Evolutionary conservation across 2,113 vertebrate species (phyloP), one percentile per base, ranked within the genome.

Genomic region (Cardinalis cardinalis): DNA sequence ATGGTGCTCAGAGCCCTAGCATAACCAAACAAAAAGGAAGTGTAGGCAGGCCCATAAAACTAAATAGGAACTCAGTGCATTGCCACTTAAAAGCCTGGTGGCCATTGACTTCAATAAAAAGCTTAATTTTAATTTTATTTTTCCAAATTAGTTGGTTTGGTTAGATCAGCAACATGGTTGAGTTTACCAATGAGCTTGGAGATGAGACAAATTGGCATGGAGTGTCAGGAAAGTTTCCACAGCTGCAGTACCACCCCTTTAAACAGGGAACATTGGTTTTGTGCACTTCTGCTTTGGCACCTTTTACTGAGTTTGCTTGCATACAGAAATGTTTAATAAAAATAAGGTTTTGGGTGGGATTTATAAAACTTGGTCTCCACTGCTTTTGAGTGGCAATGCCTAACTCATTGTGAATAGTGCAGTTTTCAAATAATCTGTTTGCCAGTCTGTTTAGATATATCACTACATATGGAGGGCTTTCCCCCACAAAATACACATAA

Each of bases 1-100:
- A 87, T 28, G 71, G 87, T 34, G 25, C 84, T 96, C 85, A 96
- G 91, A 96, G 92, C 41, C 81, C 75, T 80, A 95, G 84, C 77
- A 95, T 76, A 93, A 91, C 64, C 92, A 96, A 95, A 95, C 93
- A 75, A 78, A 95, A 94, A 95, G 87, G 92, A 97, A 96, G 94
- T 71, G 77, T 20, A 96, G 83, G 79, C 90, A 95, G 87, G 75
- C 41, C 89, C 86, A 94, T 96, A 96, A 97, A 97, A 96, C 91
- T 93, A 94, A 97, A 96, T 40, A 51, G 43, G 48, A 89, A 68
- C 48, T 85, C 29, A 7, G 10, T 51, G 78, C 89, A 94, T 88
- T 69, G 64, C 68, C n/a, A 32, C 44, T 80, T 92, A 76, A 89
- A 92, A 87, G 7, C 40, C 46, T 74, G 31, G 40, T 81, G 60